Conservation (phyloP, 2,888 invertebrate species). For the Synanthedon formicaeformis region DNA sequence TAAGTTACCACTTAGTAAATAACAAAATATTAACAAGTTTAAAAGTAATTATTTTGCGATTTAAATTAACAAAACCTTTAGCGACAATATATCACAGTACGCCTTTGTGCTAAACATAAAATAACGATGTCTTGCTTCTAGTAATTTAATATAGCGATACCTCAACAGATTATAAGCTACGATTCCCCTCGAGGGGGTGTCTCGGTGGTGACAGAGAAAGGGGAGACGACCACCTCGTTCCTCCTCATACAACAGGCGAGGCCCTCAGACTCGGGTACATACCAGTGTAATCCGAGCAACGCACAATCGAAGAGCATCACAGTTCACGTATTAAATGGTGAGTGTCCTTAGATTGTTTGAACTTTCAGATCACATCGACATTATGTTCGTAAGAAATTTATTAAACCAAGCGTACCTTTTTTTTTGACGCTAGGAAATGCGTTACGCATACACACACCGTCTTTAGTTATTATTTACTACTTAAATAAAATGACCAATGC, state of each 20-base stretch:
- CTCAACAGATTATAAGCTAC: slow-evolving; percentile 89
- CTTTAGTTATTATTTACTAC: too few relatives aligned
- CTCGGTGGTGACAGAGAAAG: slow-evolving; percentile 90
- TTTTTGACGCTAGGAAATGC: too few relatives aligned
- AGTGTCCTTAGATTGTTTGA: slow-evolving; percentile 32
- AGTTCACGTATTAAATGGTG: slow-evolving; percentile 94
- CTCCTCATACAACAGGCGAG: slow-evolving; percentile 89
- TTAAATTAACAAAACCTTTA: too few relatives aligned
- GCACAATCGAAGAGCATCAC: slow-evolving; percentile 91
- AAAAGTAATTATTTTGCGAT: too few relatives aligned
- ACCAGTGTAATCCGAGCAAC: slow-evolving; percentile 95
- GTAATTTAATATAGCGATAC: not conserved
- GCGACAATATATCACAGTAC: too few relatives aligned
- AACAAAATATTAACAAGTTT: too few relatives aligned
- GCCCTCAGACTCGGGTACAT: slow-evolving; percentile 89
- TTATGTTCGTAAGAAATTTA: too few relatives aligned
- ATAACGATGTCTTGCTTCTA: not conserved
- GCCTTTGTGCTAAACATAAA: too few relatives aligned
- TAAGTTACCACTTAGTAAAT: too few relatives aligned
- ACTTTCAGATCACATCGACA: not conserved
- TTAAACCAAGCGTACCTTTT: too few relatives aligned
- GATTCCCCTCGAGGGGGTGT: slow-evolving; percentile 92
- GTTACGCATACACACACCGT: too few relatives aligned
- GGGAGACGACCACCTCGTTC: slow-evolving; percentile 90
- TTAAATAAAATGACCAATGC: too few relatives aligned